Evolutionary conservation across 2,113 vertebrate species (phyloP).

Genomic region (Paratilapia polleni): DNA sequence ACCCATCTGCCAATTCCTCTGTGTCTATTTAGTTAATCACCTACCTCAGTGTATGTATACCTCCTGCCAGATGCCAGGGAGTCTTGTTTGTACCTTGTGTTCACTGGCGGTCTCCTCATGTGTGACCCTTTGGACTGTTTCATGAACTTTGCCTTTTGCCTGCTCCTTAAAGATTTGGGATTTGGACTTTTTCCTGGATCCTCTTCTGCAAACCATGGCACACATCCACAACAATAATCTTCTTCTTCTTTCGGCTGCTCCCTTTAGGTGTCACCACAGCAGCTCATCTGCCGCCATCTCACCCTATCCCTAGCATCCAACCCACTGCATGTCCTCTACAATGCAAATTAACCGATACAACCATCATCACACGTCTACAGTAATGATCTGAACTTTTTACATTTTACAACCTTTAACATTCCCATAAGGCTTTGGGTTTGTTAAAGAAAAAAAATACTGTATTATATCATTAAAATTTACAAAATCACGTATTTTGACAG

Average conservation of each 20-base stretch:
- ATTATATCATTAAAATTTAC: not conserved
- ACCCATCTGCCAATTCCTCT: no score
- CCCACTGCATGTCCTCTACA: no score
- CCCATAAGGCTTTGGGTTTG: not conserved
- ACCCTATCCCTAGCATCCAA: no score
- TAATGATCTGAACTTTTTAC: not conserved
- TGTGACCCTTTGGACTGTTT: no score
- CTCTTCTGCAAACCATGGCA: no score
- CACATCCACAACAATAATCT: not conserved
- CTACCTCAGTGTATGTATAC: not conserved
- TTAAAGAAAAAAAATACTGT: not conserved
- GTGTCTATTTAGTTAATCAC: not conserved
- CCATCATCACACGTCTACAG: rapidly evolving
- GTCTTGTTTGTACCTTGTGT: no score
- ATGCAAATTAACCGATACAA: not conserved
- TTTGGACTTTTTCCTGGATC: not conserved
- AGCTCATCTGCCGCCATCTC: not conserved
- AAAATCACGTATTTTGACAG: not conserved
- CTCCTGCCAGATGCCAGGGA: no score
- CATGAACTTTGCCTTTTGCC: no score
- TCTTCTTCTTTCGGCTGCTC: not conserved
- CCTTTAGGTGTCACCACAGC: not conserved
- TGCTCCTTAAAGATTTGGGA: not conserved
- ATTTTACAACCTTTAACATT: not conserved
- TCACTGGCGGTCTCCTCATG: no score